Base-by-base conservation (phyloP, 1,140 invertebrate genomes). In the Micrasema minimum region DNA sequence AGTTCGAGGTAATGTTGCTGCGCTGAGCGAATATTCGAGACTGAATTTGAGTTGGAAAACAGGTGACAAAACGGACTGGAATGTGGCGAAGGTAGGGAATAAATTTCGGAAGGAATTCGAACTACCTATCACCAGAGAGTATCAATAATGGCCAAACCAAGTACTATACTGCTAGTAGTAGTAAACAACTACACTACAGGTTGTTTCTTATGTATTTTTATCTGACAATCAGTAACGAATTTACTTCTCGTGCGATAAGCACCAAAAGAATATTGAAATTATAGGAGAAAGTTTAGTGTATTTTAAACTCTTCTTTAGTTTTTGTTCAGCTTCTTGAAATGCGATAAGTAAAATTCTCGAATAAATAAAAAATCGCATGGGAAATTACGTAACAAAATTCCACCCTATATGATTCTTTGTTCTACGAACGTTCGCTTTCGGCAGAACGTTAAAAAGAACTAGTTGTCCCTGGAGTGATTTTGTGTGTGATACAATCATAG, bases 381-480 rank as follows among this genome's bases (percentile, higher is more conserved):
- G 72, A 74, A 74, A 74, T 74, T 74, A 74, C 68, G 72, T 67
- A 71, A 68, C 72, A 74, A 74, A 74, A 66, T 66, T 48, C 22
- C 45, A n/a, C n/a, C 37, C 22, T 38, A 20, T 66, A 55, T 64
- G 64, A 74, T 67, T 68, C 64, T 71, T 74, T 74, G 68, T 70
- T 67, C 71, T 67, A 43, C 35, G 41, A 53, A 61, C 59, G 71
- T 66, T 43, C 38, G 23, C 41, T 23, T 69, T 41, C 16, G 72
- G 67, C 22, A 65, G 45, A 65, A 35, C 45, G 38, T 65, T 48
- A 35, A 65, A 35, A 35, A 48, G 61, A 65, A 51, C 23, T 37
- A 57, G 11, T 20, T 18, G 57, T 53, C 50, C 38, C 66, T 12
- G 12, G 57, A 22, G 55, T 16, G 53, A 37, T 35, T 14, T 35